Evolutionary conservation across 2,797 vertebrate genomes (phyloP).

Genomic region (Prionace glauca): DNA sequence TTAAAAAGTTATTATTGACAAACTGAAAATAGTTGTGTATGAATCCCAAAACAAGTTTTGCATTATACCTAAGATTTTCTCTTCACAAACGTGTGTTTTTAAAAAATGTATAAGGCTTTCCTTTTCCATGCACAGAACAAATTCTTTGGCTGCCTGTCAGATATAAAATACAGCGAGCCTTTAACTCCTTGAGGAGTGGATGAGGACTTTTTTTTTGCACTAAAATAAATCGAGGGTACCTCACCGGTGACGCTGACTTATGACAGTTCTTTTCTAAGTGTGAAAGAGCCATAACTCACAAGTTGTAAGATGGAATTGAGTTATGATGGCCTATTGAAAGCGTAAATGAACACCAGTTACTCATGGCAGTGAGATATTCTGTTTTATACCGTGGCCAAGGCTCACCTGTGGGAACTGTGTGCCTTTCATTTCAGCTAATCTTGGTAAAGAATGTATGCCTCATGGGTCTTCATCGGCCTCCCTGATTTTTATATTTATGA

Average conservation of each 20-base stretch:
- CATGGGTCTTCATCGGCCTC: background rate
- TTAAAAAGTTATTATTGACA: background rate
- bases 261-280: constrained; percentile 2
- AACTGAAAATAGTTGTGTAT: background rate
- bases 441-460: background rate
- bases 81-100: background rate
- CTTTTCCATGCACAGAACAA: background rate
- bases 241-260: background rate
- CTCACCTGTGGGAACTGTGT: background rate
- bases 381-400: background rate
- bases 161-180: background rate
- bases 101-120: background rate
- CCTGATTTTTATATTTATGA: background rate
- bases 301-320: constrained; percentile 23
- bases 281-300: constrained; percentile 21
- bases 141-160: background rate
- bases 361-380: background rate
- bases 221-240: background rate
- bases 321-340: constrained; percentile 10
- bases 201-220: background rate
- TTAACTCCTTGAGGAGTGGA: background rate
- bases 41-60: background rate
- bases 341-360: background rate
- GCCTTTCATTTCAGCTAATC: background rate
- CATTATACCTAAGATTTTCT: background rate